Conservation (phyloP, 1,140 invertebrate genomes). For the Ostrea denselamellosa region DNA sequence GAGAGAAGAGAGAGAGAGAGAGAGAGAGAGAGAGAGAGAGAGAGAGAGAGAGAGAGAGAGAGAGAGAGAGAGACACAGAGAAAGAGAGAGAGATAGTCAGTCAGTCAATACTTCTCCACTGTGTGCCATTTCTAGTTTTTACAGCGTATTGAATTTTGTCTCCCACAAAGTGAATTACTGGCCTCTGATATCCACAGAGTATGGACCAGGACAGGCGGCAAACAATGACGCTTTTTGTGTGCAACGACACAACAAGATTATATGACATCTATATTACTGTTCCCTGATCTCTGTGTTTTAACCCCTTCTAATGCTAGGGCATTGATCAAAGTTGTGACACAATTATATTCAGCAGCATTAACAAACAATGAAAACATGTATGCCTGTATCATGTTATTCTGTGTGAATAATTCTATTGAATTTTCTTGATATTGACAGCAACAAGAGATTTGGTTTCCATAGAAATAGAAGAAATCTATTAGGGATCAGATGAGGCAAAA, state of each 20-base stretch:
- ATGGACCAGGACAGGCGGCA: too few species aligned
- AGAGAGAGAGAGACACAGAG: conserved; percentile 15
- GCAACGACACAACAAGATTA: background rate
- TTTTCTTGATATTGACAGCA: conserved; percentile 23
- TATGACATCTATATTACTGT: background rate
- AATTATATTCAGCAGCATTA: background rate
- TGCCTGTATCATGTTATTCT: conserved; percentile 21
- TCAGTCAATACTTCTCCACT: too few species aligned
- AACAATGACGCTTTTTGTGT: too few species aligned
- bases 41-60: background rate
- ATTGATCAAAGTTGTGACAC: conserved; percentile 17
- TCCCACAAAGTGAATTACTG: too few species aligned
- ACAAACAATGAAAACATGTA: conserved; percentile 2
- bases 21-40: conserved; percentile 8
- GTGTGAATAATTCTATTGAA: conserved; percentile 38
- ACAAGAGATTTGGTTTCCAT: conserved; percentile 37
- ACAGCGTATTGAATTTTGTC: too few species aligned
- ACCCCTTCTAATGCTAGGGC: background rate
- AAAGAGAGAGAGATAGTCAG: background rate
- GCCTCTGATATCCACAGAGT: too few species aligned
- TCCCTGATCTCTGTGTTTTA: background rate
- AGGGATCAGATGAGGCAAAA: conserved; percentile 19
- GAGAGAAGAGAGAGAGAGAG: background rate
- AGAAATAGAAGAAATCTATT: conserved; percentile 36
- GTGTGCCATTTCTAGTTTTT: too few species aligned